Evolutionary conservation across 2,113 vertebrate genomes (phyloP).

Genomic region (Strigops habroptila): DNA sequence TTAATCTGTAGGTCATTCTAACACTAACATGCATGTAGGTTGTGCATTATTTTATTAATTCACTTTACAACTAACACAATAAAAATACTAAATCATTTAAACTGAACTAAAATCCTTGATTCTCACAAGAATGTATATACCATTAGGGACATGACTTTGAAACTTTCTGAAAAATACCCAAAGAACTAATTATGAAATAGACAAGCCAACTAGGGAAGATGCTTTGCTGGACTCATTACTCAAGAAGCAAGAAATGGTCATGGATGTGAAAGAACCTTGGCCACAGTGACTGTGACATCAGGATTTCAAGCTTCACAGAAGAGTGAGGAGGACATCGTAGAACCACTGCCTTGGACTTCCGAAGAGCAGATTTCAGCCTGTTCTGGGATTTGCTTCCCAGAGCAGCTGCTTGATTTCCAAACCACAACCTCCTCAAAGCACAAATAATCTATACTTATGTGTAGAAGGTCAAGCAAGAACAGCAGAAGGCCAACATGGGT

Average conservation of each 20-base stretch:
- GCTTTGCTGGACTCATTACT: background rate
- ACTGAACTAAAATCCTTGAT: constrained; percentile 39
- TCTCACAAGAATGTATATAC: background rate
- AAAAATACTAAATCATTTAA: constrained; percentile 31
- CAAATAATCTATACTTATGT: rapidly evolving
- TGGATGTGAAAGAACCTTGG: background rate
- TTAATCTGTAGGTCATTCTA: constrained; percentile 41
- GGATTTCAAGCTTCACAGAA: background rate
- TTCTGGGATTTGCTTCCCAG: background rate
- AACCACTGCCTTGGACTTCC: background rate
- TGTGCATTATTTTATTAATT: background rate
- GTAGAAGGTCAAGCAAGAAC: background rate
- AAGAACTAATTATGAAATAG: background rate
- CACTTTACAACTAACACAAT: constrained; percentile 20
- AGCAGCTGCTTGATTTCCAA: background rate
- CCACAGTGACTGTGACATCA: background rate
- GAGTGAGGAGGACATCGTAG: background rate
- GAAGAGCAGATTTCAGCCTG: background rate
- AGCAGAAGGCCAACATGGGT: background rate
- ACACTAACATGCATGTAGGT: background rate
- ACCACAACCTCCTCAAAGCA: background rate
- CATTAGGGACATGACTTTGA: background rate
- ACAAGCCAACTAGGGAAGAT: background rate
- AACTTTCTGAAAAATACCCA: constrained; percentile 5
- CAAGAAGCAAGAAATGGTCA: background rate